Base-by-base conservation (phyloP, 2,888 invertebrate species). In the Plagiodera versicolora region DNA sequence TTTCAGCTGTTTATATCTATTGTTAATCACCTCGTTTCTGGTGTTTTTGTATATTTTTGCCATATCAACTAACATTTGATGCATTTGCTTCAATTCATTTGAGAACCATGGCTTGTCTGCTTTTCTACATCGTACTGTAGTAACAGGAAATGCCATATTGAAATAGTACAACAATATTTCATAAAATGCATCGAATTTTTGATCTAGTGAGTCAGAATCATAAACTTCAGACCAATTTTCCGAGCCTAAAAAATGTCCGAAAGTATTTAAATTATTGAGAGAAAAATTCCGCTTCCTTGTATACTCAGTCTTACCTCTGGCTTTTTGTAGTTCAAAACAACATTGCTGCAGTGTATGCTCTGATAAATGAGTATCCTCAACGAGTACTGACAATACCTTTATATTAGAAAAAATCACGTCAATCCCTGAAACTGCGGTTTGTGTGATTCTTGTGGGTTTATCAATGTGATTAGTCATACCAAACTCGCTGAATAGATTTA, bases 241-340 rank as follows among this genome's bases (percentile, higher is more conserved):
- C 19, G 10, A 46, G 19, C 10, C 11, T 19, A 46, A 46, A 46
- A 46, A 18, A 46, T 46, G 6, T 46, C 16, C 19, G 46, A 46
- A 14, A 46, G 46, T n/a, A n/a, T n/a, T n/a, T n/a, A n/a, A n/a
- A n/a, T n/a, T n/a, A n/a, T n/a, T n/a, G n/a, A n/a, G n/a, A n/a
- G n/a, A n/a, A n/a, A n/a, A n/a, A n/a, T n/a, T n/a, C n/a, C n/a
- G n/a, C n/a, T n/a, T n/a, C n/a, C n/a, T n/a, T n/a, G n/a, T n/a
- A n/a, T n/a, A n/a, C n/a, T 14, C 8, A 44, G 11, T 44, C 16
- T 46, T 11, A 46, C 46, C 16, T 46, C 46, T 46, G 46, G 19
- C 46, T 46, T 46, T 46, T 16, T 46, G 46, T 46, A 46, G 46
- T 46, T 46, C 46, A 46, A 44, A 44, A 44, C 44, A 44, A 44